Evolutionary conservation across 2,797 vertebrate genomes (phyloP).

Genomic region (Argya squamiceps): DNA sequence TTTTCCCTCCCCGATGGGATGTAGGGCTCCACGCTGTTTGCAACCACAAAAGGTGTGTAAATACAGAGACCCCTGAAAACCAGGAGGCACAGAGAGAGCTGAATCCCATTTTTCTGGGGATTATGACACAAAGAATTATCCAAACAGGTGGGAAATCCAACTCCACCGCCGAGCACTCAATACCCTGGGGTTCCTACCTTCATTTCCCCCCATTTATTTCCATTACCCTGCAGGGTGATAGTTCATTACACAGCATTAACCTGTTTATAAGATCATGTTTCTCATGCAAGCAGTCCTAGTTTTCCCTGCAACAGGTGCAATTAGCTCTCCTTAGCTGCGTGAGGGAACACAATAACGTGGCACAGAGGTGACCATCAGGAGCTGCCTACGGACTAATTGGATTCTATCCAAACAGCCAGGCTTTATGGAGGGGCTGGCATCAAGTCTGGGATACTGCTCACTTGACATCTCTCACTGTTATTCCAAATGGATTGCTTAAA

Average conservation of each 20-base stretch:
- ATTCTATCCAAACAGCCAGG: not conserved
- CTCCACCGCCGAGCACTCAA: not conserved
- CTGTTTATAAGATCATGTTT: constrained; percentile 49
- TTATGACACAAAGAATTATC: not conserved
- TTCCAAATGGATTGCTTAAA: not conserved
- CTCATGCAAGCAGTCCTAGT: constrained; percentile 23
- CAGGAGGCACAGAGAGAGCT: not conserved
- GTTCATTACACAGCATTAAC: constrained; percentile 66
- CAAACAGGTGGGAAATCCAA: constrained; percentile 24
- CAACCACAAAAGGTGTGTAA: not conserved
- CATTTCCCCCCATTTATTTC: constrained; percentile 39
- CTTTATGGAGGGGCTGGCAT: not conserved
- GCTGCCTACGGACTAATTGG: constrained; percentile 26
- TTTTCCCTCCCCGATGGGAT: too few relatives aligned
- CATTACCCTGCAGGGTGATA: constrained; percentile 37
- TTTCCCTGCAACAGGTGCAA: constrained; percentile 45
- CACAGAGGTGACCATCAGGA: constrained; percentile 27
- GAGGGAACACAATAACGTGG: constrained; percentile 14
- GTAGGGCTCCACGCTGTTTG: rapidly evolving
- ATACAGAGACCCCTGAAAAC: not conserved
- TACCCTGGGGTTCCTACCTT: constrained; percentile 23
- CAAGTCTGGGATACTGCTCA: not conserved
- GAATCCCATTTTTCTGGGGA: not conserved
- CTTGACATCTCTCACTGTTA: not conserved
- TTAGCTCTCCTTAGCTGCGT: constrained; percentile 25